phyloP scores from a whole-genome alignment of 2,113 vertebrate genomes.

The Crotalus viridis region DNA sequence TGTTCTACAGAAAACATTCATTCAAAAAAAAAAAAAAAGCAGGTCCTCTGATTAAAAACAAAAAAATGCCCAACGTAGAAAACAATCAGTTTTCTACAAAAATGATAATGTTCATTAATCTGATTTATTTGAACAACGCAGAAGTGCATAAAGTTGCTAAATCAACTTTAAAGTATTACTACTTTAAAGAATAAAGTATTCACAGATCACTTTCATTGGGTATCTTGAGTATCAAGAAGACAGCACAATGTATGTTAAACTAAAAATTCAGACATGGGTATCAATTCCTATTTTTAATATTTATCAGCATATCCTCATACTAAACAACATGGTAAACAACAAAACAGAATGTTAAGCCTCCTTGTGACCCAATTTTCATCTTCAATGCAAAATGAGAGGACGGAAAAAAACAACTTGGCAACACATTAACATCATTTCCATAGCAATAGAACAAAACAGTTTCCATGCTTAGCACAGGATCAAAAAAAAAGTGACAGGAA shows the following conservation, averaged over 20 bases:
- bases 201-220: background rate
- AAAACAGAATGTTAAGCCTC: background rate
- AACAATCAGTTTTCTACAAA: background rate
- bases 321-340: background rate
- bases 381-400: background rate
- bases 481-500: background rate
- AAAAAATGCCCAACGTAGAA: background rate
- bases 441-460: constrained; percentile 5
- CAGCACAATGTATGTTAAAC: background rate
- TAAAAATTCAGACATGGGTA: background rate
- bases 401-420: background rate
- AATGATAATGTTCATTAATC: background rate
- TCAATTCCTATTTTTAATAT: background rate
- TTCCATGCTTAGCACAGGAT: background rate
- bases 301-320: background rate
- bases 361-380: background rate
- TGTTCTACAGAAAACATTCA: background rate
- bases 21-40: constrained; percentile 6
- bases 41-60: background rate
- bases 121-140: background rate
- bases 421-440: background rate
- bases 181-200: background rate
- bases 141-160: background rate
- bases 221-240: background rate
- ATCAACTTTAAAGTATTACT: background rate